Conservation (phyloP, 2,888 invertebrate genomes). For the Caenorhabditis uteleia region DNA sequence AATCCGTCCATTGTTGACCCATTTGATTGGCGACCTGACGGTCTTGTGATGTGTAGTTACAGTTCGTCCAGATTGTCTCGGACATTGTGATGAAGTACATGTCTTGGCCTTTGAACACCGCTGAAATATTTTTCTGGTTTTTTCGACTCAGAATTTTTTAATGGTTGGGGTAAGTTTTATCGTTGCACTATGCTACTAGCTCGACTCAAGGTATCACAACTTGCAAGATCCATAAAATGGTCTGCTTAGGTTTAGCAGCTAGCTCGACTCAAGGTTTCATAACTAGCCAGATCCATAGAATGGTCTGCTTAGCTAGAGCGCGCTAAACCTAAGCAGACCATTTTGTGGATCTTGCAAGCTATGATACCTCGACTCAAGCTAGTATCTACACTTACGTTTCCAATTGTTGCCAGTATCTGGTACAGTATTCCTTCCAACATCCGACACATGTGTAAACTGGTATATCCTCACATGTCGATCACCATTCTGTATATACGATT, state of each 20-base stretch:
- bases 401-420: conserved; percentile 43
- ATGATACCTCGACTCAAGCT: conserved; percentile 3
- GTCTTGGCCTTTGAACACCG: conserved; percentile 54
- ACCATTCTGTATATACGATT: conserved; percentile 45
- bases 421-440: conserved; percentile 44
- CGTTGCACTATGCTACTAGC: background rate
- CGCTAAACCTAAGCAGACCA: too few relatives aligned
- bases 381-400: too few relatives aligned
- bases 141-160: background rate
- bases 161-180: background rate
- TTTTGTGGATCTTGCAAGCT: background rate
- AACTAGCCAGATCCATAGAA: too few relatives aligned
- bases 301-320: too few relatives aligned
- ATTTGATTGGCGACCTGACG: conserved; percentile 49
- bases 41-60: conserved; percentile 43
- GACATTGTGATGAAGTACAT: conserved; percentile 54
- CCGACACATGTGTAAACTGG: conserved; percentile 52
- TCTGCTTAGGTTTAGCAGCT: too few relatives aligned
- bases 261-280: too few relatives aligned
- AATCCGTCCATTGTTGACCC: conserved; percentile 56
- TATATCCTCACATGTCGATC: conserved; percentile 44
- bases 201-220: too few relatives aligned
- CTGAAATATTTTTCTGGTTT: conserved; percentile 31
- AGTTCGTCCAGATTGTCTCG: conserved; percentile 49
- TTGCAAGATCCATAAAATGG: too few relatives aligned